Evolutionary conservation across 2,797 vertebrate species (phyloP), one percentile per base, ranked within the genome.

Genomic region (Rhinatrema bivittatum): DNA sequence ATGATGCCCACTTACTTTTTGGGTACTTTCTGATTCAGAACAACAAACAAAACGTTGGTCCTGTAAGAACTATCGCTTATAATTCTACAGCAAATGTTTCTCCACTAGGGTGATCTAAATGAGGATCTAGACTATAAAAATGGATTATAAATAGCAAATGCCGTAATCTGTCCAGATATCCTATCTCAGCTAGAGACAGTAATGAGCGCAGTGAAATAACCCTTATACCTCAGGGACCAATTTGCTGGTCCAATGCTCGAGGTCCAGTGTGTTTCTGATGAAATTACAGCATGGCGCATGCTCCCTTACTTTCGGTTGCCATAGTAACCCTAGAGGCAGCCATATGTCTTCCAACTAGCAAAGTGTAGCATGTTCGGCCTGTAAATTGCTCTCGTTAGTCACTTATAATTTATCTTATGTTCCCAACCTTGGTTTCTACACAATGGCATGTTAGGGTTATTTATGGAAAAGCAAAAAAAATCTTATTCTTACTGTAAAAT

Each of bases 171-270:
- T 59, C 61, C 58, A 69, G 65, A 72, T 59, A 70, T 31, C 49
- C 39, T 65, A 52, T 34, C 39, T 65, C 51, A 35, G 40, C 53
- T 58, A 39, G 43, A n/a, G 25, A 40, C 39, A 63, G 6, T 53
- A 68, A 68, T 61, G 70, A 66, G 60, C 74, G 46, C 56, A 62
- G 43, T 20, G 32, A 68, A 71, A 61, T 65, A 64, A 36, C 50
- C 70, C 8, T 23, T 46, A 60, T 36, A 78, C 76, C 68, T 52
- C 38, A 51, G 72, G 78, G 80, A 70, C 72, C 68, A 75, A 82
- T 89, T 80, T 80, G 61, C 62, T 72, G 49, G 53, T 35, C 39
- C 55, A 12, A 15, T 42, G 43, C 31, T 51, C 62, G 60, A 55
- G 45, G 42, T 55, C 56, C 50, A 27, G 23, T 5, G 53, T 57